Base-by-base conservation (phyloP, 2,888 invertebrate species). In the Bellardia bayeri region DNA sequence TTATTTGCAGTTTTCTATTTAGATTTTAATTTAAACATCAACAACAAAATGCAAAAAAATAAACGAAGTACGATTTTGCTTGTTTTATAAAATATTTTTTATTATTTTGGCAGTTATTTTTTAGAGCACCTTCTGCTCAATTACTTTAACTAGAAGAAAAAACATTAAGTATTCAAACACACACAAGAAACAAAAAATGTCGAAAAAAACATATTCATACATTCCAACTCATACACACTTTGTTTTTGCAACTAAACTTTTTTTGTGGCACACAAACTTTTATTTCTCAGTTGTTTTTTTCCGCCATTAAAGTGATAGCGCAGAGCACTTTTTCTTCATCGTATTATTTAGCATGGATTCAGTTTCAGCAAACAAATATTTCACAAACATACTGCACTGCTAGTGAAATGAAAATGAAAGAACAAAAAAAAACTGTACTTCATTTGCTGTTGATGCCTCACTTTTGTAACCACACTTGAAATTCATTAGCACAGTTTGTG, bases 401-500 rank as follows among this genome's bases (percentile, higher is more conserved):
- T 8, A 56, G 58, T 45, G n/a, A 54, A 40, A 54, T 11, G n/a
- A 56, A 11, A 69, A 54, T 2, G 5, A 63, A 80, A 71, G 61
- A 7, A 45, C 14, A 16, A 74, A 58, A 37, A n/a, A 56, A 56
- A 56, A 56, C 16, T 69, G 30, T 37, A 72, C 71, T 68, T 85
- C 40, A 84, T 68, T 68, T 82, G 63, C 72, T 30, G 72, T 74
- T 82, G 82, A 86, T 79, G 86, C 79, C 82, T 80, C 79, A 75
- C 30, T 83, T 82, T 79, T 74, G 74, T 51, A 81, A 84, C 87
- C 87, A 51, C 84, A 84, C 84, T 87, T 87, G 84, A 84, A 87
- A 87, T 84, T 87, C 84, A 87, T 87, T 84, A 84, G 84, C 86
- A 86, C 82, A 82, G 82, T 80, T 83, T 83, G 74, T 75, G 69